Percentiles rank a stretch among this genome's conserved stretches.
Conservation (phyloP, 2,113 vertebrate genomes). For the Nibea albiflora region DNA sequence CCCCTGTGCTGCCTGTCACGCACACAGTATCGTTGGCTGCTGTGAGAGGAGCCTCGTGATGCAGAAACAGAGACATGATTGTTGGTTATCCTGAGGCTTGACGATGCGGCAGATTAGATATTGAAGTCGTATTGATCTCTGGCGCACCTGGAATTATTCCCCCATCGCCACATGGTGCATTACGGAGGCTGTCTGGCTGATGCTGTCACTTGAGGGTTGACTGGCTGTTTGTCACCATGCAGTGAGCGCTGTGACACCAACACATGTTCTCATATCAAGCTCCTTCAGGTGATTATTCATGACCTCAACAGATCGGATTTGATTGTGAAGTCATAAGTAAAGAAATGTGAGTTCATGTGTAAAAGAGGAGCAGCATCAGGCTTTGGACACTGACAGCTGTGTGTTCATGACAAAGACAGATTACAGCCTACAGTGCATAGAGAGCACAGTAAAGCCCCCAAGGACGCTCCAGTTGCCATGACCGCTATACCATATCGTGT, state of each 20-base stretch:
- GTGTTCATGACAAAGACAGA: conserved; percentile 17
- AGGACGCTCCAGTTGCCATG: conserved; percentile 56
- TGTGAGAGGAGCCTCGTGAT: conserved; percentile 9
- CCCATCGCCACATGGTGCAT: conserved; percentile 9
- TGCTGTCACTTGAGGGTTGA: conserved; percentile 6
- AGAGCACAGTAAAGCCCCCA: conserved; percentile 7
- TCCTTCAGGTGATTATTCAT: not conserved
- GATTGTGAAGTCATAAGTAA: not conserved
- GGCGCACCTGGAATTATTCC: conserved; percentile 46
- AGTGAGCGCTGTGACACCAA: not conserved
- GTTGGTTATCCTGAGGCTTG: not conserved
- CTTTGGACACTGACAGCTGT: not conserved
- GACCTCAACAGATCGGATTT: not conserved
- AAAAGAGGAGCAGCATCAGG: not conserved
- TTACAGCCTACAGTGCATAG: conserved; percentile 1
- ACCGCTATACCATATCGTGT: conserved; percentile 57
- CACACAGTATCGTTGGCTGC: not conserved
- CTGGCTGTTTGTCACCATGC: not conserved
- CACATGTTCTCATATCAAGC: not conserved
- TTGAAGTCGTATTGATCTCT: conserved; percentile 38
- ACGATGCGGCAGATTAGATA: conserved; percentile 53
- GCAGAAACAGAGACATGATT: not conserved
- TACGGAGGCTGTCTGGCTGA: not conserved
- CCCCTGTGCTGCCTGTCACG: conserved; percentile 25
- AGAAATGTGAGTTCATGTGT: not conserved